Evolutionary conservation across 2,113 vertebrate genomes (phyloP).

Genomic region (Empidonax alnorum): DNA sequence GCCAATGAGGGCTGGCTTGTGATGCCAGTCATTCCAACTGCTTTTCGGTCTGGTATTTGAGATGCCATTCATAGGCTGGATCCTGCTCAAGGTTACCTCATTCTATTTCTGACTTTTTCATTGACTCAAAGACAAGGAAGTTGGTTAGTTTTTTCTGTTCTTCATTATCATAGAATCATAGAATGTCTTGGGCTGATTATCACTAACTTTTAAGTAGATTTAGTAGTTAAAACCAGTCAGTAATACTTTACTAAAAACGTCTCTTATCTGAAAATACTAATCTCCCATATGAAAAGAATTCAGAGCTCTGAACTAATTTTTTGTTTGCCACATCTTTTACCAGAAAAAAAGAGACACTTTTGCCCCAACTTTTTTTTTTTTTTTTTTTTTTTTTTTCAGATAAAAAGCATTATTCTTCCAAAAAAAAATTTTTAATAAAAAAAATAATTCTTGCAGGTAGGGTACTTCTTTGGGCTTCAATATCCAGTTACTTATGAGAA

Average conservation of each 20-base stretch:
- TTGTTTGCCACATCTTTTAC: neutral
- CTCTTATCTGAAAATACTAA: neutral
- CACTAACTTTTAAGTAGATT: neutral
- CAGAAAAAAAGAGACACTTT: neutral
- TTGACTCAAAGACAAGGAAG: neutral
- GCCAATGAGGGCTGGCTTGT: neutral
- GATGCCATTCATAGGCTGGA: constrained; percentile 1
- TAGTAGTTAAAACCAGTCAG: neutral
- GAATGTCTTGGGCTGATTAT: neutral
- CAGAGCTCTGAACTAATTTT: accelerated
- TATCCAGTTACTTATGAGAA: neutral
- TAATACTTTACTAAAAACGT: neutral
- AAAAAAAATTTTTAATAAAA: neutral
- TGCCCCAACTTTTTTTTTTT: neutral
- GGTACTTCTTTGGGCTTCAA: neutral
- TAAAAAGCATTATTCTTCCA: neutral
- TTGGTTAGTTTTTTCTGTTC: neutral
- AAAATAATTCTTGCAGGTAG: neutral
- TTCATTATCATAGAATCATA: neutral
- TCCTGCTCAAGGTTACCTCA: neutral
- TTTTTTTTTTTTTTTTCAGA: neutral
- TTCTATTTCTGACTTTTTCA: constrained; percentile 30
- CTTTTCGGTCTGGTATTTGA: neutral
- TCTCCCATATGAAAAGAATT: neutral
- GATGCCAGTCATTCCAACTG: neutral